Evolutionary conservation across 2,888 invertebrate species (phyloP), one percentile per base, ranked within the genome.

Genomic region (Graphium colonna): DNA sequence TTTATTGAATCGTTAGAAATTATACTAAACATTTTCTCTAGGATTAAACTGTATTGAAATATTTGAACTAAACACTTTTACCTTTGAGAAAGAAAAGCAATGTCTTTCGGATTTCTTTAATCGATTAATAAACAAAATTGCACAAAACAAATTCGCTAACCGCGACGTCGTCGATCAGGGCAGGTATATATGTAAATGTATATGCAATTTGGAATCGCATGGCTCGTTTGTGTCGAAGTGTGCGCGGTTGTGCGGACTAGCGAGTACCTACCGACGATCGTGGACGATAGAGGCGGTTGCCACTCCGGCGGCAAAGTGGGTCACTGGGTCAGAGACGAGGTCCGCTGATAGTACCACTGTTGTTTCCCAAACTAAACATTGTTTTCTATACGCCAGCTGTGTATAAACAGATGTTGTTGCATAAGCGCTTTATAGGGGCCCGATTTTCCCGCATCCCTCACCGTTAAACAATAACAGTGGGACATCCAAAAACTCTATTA

Each of bases 281-380:
- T 70, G 74, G 69, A 70, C 75, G 74, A 73, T 71, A 74, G 73
- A 72, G 71, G 64, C 77, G 79, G 76, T 77, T 77, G 75, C 71
- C 77, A 75, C 75, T 78, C 75, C 73, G 77, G 63, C 73, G 88
- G 90, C 90, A 87, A 93, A 91, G 87, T 91, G 72, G 92, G 93
- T 92, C 90, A 93, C 86, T 92, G 74, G 92, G 92, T 91, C 92
- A 92, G 84, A 90, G 80, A 82, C 91, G 91, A 89, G 63, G 67
- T 63, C 60, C 59, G 51, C 61, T 64, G 68, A 67, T 68, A 67
- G 58, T 59, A 59, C 52, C 70, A 66, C 70, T 73, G 74, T 77
- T 74, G 75, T 79, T 82, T 77, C 75, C 78, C 71, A 79, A 82
- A 81, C 75, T 70, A 69, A 64, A 67, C 65, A 64, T 67, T 68